These are phyloP conservation scores for Mustela erminea DNA, from an alignment of 2,797 vertebrate species.

Conservation along the genomic window DNA sequence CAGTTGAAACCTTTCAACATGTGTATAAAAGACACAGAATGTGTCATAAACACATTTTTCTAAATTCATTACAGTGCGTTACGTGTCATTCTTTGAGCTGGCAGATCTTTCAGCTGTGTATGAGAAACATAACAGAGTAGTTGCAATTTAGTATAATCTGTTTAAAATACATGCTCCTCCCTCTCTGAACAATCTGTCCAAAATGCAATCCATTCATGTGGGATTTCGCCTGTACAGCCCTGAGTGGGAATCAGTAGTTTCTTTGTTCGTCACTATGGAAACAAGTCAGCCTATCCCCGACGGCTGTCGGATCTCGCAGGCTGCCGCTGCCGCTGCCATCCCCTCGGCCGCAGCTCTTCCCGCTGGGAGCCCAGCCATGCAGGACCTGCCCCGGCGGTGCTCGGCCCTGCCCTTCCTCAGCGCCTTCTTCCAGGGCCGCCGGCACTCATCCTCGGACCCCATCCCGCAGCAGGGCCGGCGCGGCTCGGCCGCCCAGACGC, in stretches of 20 bases:
- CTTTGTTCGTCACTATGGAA: conserved; percentile 92
- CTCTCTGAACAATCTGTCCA: conserved; percentile 82
- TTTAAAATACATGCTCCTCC: conserved; percentile 81
- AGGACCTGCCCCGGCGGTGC: conserved; percentile 84
- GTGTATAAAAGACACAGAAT: not conserved
- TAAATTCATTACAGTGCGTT: conserved; percentile 13
- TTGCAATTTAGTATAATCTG: conserved; percentile 71
- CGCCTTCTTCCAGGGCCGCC: conserved; percentile 86
- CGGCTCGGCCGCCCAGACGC: conserved; percentile 89
- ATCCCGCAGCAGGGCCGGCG: conserved; percentile 88
- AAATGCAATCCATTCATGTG: conserved; percentile 75
- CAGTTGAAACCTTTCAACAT: conserved; percentile 29
- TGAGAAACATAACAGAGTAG: conserved; percentile 69
- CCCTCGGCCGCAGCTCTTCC: conserved; percentile 47
- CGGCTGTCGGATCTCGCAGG: conserved; percentile 86
- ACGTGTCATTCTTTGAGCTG: conserved; percentile 20
- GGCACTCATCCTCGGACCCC: conserved; percentile 90
- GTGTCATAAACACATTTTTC: conserved; percentile 43
- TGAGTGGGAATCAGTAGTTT: conserved; percentile 85
- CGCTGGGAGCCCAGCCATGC: conserved; percentile 84
- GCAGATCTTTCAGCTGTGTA: conserved; percentile 36
- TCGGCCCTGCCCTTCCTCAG: conserved; percentile 87
- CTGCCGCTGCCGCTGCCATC: conserved; percentile 69
- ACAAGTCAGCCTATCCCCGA: conserved; percentile 90
- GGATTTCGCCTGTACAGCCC: conserved; percentile 81